phyloP scores from a whole-genome alignment of 2,888 invertebrate species.

The Rhimphoctona megacephalus region DNA sequence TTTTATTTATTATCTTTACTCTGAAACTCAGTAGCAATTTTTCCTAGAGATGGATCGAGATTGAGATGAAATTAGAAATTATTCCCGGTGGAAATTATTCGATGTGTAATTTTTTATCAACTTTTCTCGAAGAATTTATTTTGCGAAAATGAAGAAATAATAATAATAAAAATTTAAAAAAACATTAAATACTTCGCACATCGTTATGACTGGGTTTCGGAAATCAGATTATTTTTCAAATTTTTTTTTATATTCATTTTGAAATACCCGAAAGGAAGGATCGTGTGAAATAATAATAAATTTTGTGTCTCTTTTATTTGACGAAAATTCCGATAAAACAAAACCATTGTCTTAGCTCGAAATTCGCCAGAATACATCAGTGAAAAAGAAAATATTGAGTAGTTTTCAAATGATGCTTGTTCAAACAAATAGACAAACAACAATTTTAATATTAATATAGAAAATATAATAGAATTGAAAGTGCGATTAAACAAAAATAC shows the following conservation, averaged over 20 bases:
- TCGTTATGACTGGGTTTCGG: too few relatives aligned
- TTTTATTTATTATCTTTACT: neutral
- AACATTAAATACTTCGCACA: too few relatives aligned
- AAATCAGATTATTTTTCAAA: too few relatives aligned
- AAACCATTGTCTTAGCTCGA: neutral
- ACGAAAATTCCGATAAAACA: too few relatives aligned
- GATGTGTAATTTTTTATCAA: too few relatives aligned
- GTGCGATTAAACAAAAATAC: neutral
- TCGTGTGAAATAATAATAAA: too few relatives aligned
- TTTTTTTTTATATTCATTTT: too few relatives aligned
- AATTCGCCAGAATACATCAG: neutral
- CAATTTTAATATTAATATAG: neutral
- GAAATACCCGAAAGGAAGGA: too few relatives aligned
- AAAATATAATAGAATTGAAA: neutral
- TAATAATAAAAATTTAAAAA: too few relatives aligned
- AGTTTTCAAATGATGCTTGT: neutral
- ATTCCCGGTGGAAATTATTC: too few relatives aligned
- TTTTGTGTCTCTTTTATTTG: too few relatives aligned
- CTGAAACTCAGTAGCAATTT: conserved; percentile 1
- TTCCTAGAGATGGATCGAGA: neutral
- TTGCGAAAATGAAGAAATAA: too few relatives aligned
- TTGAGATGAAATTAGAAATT: neutral
- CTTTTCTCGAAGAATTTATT: neutral
- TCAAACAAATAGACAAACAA: neutral
- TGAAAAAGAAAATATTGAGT: neutral